A percentile compares a stretch with the other conserved stretches of the same genome.
Evolutionary conservation across 2,113 vertebrate genomes (phyloP).

Genomic region (Leucoraja erinaceus): DNA sequence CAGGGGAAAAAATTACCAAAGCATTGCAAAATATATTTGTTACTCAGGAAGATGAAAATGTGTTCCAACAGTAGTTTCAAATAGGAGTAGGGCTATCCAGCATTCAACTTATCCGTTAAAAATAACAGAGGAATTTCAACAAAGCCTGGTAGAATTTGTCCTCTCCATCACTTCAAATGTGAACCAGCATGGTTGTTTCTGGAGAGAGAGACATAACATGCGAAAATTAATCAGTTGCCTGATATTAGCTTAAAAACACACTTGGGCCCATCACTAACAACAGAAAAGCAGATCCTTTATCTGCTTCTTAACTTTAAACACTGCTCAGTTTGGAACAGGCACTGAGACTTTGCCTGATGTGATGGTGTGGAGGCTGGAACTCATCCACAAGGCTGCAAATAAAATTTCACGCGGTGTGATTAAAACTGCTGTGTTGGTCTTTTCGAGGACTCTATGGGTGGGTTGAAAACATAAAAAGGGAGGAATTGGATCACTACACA

Average conservation of each 20-base stretch:
- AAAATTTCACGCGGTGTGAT: neutral
- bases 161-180: neutral
- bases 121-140: too few species aligned
- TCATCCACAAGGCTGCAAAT: neutral
- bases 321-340: neutral
- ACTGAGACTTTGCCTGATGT: neutral
- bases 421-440: neutral
- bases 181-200: neutral
- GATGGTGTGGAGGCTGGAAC: neutral
- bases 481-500: neutral
- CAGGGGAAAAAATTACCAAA: neutral
- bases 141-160: too few species aligned
- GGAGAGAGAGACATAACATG: neutral
- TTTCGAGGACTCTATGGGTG: neutral
- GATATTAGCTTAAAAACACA: neutral
- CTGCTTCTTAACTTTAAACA: neutral
- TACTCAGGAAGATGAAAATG: neutral
- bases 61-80: neutral
- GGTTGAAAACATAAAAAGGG: neutral
- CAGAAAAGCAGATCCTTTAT: neutral
- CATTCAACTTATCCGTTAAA: too few species aligned
- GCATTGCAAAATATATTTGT: neutral
- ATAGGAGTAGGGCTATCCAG: too few species aligned
- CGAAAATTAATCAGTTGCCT: neutral
- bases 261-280: neutral